Evolutionary conservation across 2,888 invertebrate genomes (phyloP).

Genomic region (Xanthorhoe designata): DNA sequence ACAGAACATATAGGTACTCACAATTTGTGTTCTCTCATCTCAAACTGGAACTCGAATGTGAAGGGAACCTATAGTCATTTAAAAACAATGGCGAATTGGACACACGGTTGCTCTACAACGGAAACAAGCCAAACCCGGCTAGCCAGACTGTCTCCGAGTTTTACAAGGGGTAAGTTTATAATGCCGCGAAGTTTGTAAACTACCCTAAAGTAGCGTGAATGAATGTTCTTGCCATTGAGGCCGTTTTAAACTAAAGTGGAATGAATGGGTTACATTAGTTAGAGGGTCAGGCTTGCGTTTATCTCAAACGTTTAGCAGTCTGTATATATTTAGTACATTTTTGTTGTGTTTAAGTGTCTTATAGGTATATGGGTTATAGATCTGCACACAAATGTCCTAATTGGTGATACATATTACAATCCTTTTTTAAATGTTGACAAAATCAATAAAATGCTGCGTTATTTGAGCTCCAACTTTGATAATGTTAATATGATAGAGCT

Average conservation of each 20-base stretch:
- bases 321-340: neutral
- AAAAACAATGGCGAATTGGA: slow-evolving; percentile 21
- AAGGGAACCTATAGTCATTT: slow-evolving; percentile 13
- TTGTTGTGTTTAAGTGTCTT: too few relatives aligned
- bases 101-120: slow-evolving; percentile 12
- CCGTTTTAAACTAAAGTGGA: neutral
- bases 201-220: slow-evolving; percentile 4
- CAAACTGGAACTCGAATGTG: neutral
- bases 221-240: neutral
- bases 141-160: slow-evolving; percentile 27
- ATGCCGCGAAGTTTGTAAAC: neutral
- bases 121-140: slow-evolving; percentile 1
- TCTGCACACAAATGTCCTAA: too few relatives aligned
- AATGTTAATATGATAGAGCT: too few relatives aligned
- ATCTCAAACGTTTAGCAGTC: neutral
- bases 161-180: slow-evolving; percentile 19
- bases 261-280: neutral
- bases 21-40: neutral
- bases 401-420: too few relatives aligned
- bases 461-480: too few relatives aligned
- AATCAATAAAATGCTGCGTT: too few relatives aligned
- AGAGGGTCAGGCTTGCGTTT: neutral
- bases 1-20: neutral
- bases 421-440: too few relatives aligned
- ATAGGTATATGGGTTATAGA: too few relatives aligned